Conservation (phyloP, 2,888 invertebrate species). For the Carterocephalus palaemon region DNA sequence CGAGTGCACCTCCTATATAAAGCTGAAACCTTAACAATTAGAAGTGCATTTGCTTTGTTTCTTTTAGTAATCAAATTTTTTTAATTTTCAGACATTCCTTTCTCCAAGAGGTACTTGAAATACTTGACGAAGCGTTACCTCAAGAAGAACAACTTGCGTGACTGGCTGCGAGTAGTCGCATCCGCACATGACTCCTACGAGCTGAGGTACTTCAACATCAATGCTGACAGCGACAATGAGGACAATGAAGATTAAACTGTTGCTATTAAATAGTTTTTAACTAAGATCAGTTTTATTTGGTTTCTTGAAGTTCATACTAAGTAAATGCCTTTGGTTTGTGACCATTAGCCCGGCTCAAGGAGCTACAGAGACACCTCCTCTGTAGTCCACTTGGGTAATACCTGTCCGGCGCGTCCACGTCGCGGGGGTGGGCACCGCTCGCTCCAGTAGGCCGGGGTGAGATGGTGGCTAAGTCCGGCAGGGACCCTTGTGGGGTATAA, state of each 20-base stretch:
- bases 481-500: constrained; percentile 18
- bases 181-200: constrained; percentile 97
- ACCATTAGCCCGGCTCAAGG: constrained; percentile 26
- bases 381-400: constrained; percentile 28
- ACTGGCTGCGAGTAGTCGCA: constrained; percentile 99
- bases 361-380: constrained; percentile 19
- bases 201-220: constrained; percentile 99
- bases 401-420: constrained; percentile 32
- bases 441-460: constrained; percentile 17
- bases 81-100: constrained; percentile 78
- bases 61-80: no score
- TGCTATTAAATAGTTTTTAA: constrained; percentile 68
- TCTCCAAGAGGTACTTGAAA: constrained; percentile 95
- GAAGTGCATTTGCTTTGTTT: no score
- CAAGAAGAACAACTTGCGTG: constrained; percentile 99
- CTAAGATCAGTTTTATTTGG: constrained; percentile 41
- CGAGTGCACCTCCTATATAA: no score
- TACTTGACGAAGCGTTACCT: constrained; percentile 99
- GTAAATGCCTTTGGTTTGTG: constrained; percentile 15
- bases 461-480: constrained; percentile 21
- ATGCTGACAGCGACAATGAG: constrained; percentile 85
- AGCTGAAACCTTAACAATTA: no score
- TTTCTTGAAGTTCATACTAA: constrained; percentile 30
- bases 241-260: constrained; percentile 89
- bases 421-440: constrained; percentile 31